Percentiles rank a stretch among this genome's conserved stretches.
Conservation (phyloP, 2,113 vertebrate genomes). For the Dromas ardeola region DNA sequence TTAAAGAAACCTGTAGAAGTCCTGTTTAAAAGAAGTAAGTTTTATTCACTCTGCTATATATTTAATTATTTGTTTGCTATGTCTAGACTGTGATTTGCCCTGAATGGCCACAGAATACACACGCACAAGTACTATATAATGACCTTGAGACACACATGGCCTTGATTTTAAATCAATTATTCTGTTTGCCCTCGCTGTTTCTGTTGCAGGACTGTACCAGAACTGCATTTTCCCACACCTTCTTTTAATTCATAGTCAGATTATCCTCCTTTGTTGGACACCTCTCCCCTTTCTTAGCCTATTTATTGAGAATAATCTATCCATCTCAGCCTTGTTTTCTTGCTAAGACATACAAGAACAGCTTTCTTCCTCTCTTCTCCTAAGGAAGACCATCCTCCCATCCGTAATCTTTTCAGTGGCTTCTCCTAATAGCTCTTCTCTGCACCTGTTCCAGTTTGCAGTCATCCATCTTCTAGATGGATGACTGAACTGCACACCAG, state of each 20-base stretch:
- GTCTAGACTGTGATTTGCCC: neutral
- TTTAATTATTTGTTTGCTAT: neutral
- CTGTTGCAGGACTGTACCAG: neutral
- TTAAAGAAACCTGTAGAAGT: neutral
- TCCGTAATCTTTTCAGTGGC: neutral
- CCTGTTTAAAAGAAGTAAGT: neutral
- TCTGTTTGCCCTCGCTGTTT: neutral
- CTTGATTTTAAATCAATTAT: neutral
- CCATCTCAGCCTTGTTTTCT: neutral
- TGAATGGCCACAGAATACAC: neutral
- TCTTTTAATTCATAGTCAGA: neutral
- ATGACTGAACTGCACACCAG: neutral
- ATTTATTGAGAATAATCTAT: neutral
- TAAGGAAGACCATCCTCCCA: neutral
- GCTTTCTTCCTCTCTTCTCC: neutral
- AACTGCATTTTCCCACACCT: neutral
- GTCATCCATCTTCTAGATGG: conserved; percentile 1
- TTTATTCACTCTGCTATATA: neutral
- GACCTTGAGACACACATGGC: neutral
- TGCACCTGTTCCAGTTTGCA: conserved; percentile 1
- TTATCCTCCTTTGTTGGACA: neutral
- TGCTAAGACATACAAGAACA: neutral
- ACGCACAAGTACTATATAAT: neutral
- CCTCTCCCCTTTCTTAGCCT: neutral
- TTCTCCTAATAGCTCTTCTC: conserved; percentile 14